phyloP scores from a whole-genome alignment of 1,140 invertebrate species.

The Apis cerana region DNA sequence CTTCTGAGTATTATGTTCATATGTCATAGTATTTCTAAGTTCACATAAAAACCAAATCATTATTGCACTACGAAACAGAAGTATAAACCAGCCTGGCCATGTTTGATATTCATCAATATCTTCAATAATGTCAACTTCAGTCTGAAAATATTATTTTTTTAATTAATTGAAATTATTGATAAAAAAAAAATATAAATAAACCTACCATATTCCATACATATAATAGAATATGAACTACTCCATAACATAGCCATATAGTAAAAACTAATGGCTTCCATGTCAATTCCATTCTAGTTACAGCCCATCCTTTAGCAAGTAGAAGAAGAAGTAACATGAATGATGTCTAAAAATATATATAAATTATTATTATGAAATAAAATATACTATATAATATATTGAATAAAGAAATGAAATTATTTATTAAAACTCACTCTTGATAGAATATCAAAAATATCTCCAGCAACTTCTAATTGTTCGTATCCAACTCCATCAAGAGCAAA shows the following conservation, averaged over 20 bases:
- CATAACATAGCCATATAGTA: constrained; percentile 95
- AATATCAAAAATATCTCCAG: constrained; percentile 96
- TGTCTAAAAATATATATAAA: constrained; percentile 84
- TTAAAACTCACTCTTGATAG: constrained; percentile 87
- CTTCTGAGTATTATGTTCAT: constrained; percentile 95
- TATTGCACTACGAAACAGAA: constrained; percentile 92
- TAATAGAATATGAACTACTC: constrained; percentile 93
- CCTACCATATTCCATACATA: constrained; percentile 98
- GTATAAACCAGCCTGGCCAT: constrained; percentile 96
- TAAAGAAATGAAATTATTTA: constrained; percentile 3
- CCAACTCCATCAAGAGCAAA: constrained; percentile 95
- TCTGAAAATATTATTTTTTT: constrained; percentile 82
- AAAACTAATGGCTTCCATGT: constrained; percentile 93
- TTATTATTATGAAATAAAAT: not conserved
- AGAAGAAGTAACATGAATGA: constrained; percentile 97
- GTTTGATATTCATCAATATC: constrained; percentile 98
- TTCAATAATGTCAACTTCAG: constrained; percentile 96
- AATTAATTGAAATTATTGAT: not conserved
- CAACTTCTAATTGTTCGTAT: constrained; percentile 88
- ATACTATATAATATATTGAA: not conserved
- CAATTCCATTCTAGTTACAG: constrained; percentile 93
- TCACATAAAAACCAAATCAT: constrained; percentile 98
- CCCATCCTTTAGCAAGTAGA: constrained; percentile 97
- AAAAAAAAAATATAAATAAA: constrained; percentile 34
- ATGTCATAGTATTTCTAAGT: constrained; percentile 94